Percentiles rank a stretch among this genome's conserved stretches.
These are phyloP conservation scores for Ammospiza caudacuta DNA, from an alignment of 2,113 vertebrate species.

Conservation along the genomic window DNA sequence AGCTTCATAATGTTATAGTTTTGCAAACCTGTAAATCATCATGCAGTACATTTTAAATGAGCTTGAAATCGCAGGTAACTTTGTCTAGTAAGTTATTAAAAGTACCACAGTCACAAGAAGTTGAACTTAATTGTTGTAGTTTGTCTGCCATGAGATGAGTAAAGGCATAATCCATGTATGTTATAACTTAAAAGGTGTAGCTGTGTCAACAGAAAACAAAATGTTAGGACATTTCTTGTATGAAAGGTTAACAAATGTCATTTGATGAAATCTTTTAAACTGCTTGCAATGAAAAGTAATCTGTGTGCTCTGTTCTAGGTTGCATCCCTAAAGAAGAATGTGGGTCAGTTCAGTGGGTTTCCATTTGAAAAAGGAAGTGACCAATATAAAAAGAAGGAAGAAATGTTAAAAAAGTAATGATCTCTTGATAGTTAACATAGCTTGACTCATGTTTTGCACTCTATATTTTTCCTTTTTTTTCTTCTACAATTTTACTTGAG, in stretches of 20 bases:
- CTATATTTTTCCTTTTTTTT: background rate
- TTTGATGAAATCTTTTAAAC: background rate
- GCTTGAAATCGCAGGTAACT: background rate
- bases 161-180: background rate
- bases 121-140: background rate
- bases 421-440: background rate
- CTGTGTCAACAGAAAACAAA: background rate
- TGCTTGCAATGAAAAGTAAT: background rate
- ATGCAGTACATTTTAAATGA: background rate
- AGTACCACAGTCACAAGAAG: background rate
- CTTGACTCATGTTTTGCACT: background rate
- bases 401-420: slow-evolving; percentile 89
- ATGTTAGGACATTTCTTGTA: background rate
- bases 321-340: slow-evolving; percentile 89
- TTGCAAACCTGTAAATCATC: background rate
- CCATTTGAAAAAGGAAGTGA: slow-evolving; percentile 88
- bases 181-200: background rate
- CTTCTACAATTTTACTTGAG: background rate
- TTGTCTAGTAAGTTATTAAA: background rate
- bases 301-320: slow-evolving; percentile 75
- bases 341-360: slow-evolving; percentile 94
- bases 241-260: background rate
- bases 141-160: background rate
- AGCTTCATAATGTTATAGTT: background rate
- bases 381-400: slow-evolving; percentile 88